Conservation (phyloP, 2,797 vertebrate species). For the Pyrrhura leucotis region DNA sequence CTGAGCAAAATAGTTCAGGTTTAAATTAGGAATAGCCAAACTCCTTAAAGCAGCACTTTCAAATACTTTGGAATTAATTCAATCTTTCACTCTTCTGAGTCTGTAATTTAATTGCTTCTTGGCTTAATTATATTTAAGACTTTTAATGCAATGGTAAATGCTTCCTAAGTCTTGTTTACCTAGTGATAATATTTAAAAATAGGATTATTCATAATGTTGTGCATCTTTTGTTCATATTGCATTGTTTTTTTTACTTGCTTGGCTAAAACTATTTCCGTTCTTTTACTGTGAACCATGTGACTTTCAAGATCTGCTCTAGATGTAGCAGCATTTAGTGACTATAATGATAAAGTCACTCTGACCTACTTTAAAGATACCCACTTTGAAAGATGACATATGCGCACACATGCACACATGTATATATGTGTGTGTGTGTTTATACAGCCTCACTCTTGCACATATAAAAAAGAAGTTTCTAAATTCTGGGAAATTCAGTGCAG, state of each 20-base stretch:
- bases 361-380: background rate
- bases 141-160: background rate
- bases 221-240: background rate
- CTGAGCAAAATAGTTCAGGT: background rate
- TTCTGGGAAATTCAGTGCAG: background rate
- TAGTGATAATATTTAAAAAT: background rate
- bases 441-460: background rate
- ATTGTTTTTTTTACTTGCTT: background rate
- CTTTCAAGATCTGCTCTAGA: background rate
- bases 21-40: background rate
- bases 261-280: background rate
- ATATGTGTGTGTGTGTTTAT: background rate
- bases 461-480: background rate
- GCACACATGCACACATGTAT: fast-evolving
- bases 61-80: background rate
- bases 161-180: background rate
- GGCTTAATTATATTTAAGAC: background rate
- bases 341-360: background rate
- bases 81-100: background rate
- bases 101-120: background rate
- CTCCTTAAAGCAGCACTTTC: background rate
- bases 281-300: background rate
- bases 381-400: background rate
- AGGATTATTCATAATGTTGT: background rate
- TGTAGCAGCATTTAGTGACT: background rate